Conservation (phyloP, 2,888 invertebrate genomes). For the Quadroppia sp. region DNA sequence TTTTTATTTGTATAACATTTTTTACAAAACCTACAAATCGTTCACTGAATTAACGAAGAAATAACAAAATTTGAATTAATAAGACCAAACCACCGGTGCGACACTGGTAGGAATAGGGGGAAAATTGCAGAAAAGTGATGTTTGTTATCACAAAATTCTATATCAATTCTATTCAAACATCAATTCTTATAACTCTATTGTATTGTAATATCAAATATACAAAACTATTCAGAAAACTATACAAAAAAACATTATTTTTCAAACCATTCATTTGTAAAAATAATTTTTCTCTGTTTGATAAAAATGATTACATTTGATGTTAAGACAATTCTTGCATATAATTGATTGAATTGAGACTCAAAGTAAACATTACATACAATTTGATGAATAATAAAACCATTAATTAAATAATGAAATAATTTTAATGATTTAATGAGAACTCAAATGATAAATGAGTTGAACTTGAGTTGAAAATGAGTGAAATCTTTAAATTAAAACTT, state of each 20-base stretch:
- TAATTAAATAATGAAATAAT: neutral
- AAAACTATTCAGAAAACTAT: neutral
- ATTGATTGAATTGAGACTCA: neutral
- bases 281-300: neutral
- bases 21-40: neutral
- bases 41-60: neutral
- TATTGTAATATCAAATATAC: neutral
- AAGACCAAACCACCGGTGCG: neutral
- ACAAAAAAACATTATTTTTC: neutral
- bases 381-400: neutral
- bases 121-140: neutral
- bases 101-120: neutral
- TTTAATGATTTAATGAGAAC: too few species aligned
- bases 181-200: neutral
- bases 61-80: conserved; percentile 11
- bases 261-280: neutral
- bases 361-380: neutral
- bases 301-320: conserved; percentile 7
- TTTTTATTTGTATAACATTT: neutral
- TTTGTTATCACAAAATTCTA: neutral
- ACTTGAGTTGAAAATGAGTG: too few species aligned
- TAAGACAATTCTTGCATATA: conserved; percentile 7
- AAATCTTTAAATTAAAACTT: too few species aligned
- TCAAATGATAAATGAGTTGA: too few species aligned
- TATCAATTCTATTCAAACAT: conserved; percentile 1